These are phyloP conservation scores for Euphydryas editha DNA, from an alignment of 2,888 invertebrate species.

Conservation along the genomic window DNA sequence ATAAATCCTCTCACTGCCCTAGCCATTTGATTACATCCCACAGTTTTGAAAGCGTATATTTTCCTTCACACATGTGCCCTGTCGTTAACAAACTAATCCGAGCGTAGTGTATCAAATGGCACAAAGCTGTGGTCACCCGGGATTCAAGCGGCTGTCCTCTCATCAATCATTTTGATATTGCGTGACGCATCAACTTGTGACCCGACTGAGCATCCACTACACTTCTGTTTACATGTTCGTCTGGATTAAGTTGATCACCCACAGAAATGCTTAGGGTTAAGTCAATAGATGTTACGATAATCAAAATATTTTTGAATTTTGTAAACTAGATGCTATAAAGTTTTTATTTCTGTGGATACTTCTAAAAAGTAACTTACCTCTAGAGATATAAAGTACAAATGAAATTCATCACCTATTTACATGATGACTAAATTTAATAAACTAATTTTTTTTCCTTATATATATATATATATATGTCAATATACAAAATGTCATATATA, in stretches of 20 bases:
- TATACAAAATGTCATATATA: too few species aligned
- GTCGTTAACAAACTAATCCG: conserved; percentile 28
- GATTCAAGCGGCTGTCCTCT: conserved; percentile 37
- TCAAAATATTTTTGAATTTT: conserved; percentile 14
- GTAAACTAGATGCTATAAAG: not conserved
- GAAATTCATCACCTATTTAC: too few species aligned
- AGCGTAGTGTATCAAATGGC: conserved; percentile 24
- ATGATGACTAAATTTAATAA: too few species aligned
- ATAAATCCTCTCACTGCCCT: not conserved
- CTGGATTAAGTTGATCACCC: conserved; percentile 45
- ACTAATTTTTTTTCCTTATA: too few species aligned
- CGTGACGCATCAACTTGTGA: conserved; percentile 67
- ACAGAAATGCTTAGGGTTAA: conserved; percentile 33
- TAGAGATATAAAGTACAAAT: too few species aligned
- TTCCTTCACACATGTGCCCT: conserved; percentile 10
- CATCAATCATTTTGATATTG: conserved; percentile 73
- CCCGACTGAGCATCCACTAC: conserved; percentile 47
- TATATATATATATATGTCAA: too few species aligned
- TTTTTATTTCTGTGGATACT: not conserved
- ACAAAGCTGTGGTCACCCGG: conserved; percentile 39
- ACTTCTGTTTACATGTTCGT: conserved; percentile 60
- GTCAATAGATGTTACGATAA: conserved; percentile 17
- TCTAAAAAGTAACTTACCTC: too few species aligned
- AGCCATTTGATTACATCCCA: conserved; percentile 2
- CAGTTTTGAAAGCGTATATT: conserved; percentile 15